Conservation (phyloP, 2,797 vertebrate genomes). For the Notolabrus celidotus region DNA sequence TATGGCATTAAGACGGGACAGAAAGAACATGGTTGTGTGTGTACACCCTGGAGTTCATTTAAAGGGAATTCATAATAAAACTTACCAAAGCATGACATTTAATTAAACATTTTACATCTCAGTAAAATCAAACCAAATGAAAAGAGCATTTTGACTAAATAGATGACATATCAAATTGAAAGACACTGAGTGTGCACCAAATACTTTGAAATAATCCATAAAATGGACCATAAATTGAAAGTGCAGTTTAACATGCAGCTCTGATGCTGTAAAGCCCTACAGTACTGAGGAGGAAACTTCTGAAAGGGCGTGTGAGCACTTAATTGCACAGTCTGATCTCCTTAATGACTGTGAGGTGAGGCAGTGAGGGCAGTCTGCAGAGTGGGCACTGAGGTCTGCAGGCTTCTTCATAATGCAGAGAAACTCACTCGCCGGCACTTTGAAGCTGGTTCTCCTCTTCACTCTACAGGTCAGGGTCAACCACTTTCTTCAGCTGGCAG, state of each 20-base stretch:
- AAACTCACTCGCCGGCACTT: not conserved
- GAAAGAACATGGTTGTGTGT: not conserved
- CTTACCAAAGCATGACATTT: not conserved
- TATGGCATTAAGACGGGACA: not conserved
- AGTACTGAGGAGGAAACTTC: not conserved
- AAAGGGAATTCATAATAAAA: not conserved
- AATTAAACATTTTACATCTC: not conserved
- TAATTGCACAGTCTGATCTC: not conserved
- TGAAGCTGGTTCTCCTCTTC: conserved; percentile 3
- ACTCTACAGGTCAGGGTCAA: conserved; percentile 11
- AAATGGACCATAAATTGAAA: not conserved
- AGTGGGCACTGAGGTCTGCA: conserved; percentile 7
- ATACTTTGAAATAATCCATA: not conserved
- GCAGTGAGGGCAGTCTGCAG: not conserved
- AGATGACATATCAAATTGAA: not conserved
- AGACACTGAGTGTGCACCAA: not conserved
- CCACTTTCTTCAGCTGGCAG: conserved; percentile 1
- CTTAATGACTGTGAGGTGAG: conserved; percentile 3
- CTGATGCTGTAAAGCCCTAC: not conserved
- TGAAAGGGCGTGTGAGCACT: conserved; percentile 6
- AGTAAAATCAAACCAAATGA: not conserved
- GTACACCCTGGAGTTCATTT: no score
- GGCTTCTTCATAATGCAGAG: not conserved
- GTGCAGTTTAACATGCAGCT: not conserved
- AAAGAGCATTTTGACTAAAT: no score